Evolutionary conservation across 2,797 vertebrate species (phyloP), one percentile per base, ranked within the genome.

Genomic region (Neostethus bicornis): DNA sequence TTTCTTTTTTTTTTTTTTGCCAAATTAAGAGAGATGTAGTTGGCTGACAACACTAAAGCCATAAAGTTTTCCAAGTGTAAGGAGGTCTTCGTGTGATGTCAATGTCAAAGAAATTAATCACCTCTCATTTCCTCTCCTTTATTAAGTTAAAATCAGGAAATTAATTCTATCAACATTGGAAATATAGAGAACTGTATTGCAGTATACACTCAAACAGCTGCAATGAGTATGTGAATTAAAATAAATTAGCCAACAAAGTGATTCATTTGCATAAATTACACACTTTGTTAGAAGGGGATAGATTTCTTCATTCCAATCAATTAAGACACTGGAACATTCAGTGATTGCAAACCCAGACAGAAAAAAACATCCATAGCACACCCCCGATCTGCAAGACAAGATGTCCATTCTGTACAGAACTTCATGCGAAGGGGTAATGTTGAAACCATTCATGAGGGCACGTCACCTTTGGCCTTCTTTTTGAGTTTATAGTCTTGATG

Each of bases 241-340:
- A 90, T 86, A 90, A 89, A 92, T 92, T 91, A 92, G 81, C 83
- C 85, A 90, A 94, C 89, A 93, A 94, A 94, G 93, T 93, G 92
- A 89, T 83, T 92, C 93, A 95, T 96, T 95, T 96, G 90, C 94
- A 95, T 96, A 95, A 91, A 97, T 96, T 96, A 94, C 94, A 96
- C 93, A 96, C 87, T 87, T 85, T 79, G 87, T 92, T 92, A 92
- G 10, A 45, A 79, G 75, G 72, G 66, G 82, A 84, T 85, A 87
- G 83, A 90, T 89, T 89, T 85, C 88, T 90, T 87, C 87, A 90
- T 91, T 86, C 72, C 87, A 90, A 91, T 93, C 90, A 91, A 92
- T 93, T 92, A 91, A 86, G 87, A 87, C 76, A 65, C 79, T 89
- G 85, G 85, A 88, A 90, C 89, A 65, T 86, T 82, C 66, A 51